phyloP scores from a whole-genome alignment of 2,888 invertebrate genomes.

The Scaptomyza flava region DNA sequence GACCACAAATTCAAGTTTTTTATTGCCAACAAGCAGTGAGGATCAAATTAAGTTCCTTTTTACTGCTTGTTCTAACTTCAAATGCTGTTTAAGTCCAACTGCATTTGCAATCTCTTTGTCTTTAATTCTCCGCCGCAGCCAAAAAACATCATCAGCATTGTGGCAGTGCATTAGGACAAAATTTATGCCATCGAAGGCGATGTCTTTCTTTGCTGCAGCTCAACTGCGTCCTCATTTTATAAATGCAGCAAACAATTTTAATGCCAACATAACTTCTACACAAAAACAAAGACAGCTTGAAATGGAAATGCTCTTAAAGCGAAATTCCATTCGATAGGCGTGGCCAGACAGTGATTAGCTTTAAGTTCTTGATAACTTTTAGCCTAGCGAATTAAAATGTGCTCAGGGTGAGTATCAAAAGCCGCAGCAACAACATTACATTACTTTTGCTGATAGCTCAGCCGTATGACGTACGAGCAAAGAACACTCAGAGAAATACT shows the following conservation, averaged over 20 bases:
- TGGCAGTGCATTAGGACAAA: slow-evolving; percentile 65
- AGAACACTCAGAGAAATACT: not conserved
- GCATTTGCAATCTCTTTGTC: not conserved
- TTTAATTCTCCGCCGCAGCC: not conserved
- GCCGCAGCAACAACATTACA: not conserved
- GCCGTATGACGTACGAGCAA: slow-evolving; percentile 5
- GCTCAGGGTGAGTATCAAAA: slow-evolving; percentile 2
- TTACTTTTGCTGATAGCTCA: slow-evolving; percentile 12
- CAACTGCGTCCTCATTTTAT: slow-evolving; percentile 37
- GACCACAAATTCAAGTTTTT: slow-evolving; percentile 51
- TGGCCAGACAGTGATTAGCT: slow-evolving; percentile 18
- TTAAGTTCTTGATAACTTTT: slow-evolving; percentile 18
- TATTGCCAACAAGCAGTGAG: slow-evolving; percentile 28
- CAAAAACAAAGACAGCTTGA: slow-evolving; percentile 4
- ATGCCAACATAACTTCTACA: slow-evolving; percentile 19
- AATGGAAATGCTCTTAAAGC: slow-evolving; percentile 24
- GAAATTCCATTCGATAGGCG: slow-evolving; percentile 21
- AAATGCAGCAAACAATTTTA: slow-evolving; percentile 9
- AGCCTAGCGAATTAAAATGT: slow-evolving; percentile 10
- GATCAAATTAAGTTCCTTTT: slow-evolving; percentile 54
- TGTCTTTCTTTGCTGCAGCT: slow-evolving; percentile 1
- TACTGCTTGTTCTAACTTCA: slow-evolving; percentile 32
- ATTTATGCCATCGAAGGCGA: slow-evolving; percentile 61
- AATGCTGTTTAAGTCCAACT: slow-evolving; percentile 17
- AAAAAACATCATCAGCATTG: slow-evolving; percentile 68